A percentile compares a stretch with the other conserved stretches of the same genome.
Conservation (phyloP, 2,888 invertebrate genomes). For the Diabrotica balteata region DNA sequence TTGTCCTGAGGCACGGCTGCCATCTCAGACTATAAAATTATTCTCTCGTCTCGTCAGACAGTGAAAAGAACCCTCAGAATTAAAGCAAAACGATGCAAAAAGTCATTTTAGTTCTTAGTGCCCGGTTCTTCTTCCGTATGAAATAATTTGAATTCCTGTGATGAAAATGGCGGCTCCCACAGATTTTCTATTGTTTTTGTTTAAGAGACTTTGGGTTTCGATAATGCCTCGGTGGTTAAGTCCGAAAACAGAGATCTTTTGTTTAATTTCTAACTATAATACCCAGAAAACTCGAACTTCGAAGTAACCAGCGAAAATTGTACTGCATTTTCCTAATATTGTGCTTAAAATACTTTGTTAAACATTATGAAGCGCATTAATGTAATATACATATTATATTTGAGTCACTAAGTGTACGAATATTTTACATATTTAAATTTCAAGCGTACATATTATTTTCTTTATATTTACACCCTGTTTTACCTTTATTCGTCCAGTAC, state of each 20-base stretch:
- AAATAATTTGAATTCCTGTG: conserved; percentile 38
- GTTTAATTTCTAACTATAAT: no score
- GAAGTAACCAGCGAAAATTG: no score
- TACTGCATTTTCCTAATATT: no score
- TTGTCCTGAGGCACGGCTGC: conserved; percentile 50
- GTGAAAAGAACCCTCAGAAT: conserved; percentile 48
- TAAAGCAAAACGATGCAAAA: conserved; percentile 51
- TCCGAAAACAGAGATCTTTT: background rate
- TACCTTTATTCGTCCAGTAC: no score
- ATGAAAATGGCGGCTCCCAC: background rate
- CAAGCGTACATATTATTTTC: no score
- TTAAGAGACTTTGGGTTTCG: background rate
- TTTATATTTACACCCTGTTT: no score
- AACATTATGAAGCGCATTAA: no score
- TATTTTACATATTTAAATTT: no score
- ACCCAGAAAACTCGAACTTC: no score
- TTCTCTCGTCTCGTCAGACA: conserved; percentile 49
- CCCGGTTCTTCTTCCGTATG: conserved; percentile 42
- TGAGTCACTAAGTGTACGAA: no score
- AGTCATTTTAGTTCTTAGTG: conserved; percentile 47
- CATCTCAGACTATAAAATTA: conserved; percentile 53
- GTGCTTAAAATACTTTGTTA: no score
- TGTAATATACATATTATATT: no score
- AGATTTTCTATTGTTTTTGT: conserved; percentile 9
- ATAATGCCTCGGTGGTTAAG: background rate